Base-by-base conservation (phyloP, 1,140 invertebrate species). In the Hyposmocoma kahamanoa region DNA sequence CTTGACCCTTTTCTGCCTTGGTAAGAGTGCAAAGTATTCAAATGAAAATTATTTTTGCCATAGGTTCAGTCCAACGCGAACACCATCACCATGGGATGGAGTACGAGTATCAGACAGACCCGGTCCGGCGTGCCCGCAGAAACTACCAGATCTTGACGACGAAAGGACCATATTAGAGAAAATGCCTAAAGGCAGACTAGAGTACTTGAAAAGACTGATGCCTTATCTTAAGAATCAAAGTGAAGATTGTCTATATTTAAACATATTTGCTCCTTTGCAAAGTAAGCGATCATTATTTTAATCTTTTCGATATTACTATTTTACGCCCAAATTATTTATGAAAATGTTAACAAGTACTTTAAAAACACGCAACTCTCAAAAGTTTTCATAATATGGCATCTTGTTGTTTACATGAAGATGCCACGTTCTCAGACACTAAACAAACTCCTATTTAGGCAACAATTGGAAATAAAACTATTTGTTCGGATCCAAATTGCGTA, bases 191-290 rank as follows among this genome's bases (percentile, higher is more conserved):
- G 96, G 95, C 32, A 89, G 96, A 43, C 87, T 97, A 60, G 93
- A 96, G 66, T 95, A 96, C 75, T 88, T 98, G 17, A 93, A 93
- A 79, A 90, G 95, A 75, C 88, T 98, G 62, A 87, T 95, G 67
- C 95, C 95, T 38, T 93, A 94, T 87, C 87, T 98, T 66, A 91
- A 90, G 71, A 96, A 98, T 81, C 96, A 98, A 87, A 96, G 93
- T 65, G 97, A 99, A 89, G 97, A 99, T 88, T 99, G 97, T 77
- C 91, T 99, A 42, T 98, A 97, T 83, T 89, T 99, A 58, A 99
- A 99, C 79, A 94, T 99, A 59, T 98, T 97, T 86, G 92, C 95
- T 18, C 97, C 97, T n/a, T 91, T 93, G 20, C 93, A 94, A 90
- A 96, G 97, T 98, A 88, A 92, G 93, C 22, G 20, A 20, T 45